Base-by-base conservation (phyloP, 2,797 vertebrate genomes). In the Helostoma temminkii region DNA sequence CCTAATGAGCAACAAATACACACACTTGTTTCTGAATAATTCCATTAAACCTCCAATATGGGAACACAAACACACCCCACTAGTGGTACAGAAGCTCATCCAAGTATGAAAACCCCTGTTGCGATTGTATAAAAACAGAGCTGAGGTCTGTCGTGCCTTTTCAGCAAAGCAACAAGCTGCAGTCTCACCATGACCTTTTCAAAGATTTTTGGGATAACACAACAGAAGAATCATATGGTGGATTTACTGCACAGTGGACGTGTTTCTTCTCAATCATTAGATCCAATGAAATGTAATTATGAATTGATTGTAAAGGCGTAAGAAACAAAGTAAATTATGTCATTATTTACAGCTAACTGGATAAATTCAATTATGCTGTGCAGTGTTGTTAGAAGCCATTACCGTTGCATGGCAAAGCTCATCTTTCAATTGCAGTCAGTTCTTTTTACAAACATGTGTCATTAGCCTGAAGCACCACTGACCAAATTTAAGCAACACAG, bases 391-490 rank as follows among this genome's bases (percentile, higher is more conserved):
- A 58, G 41, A 18, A 18, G 61, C 9, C 37, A 39, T 78, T 71
- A 75, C 30, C 73, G 65, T 42, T 62, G 64, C 37, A 57, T 56
- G 55, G 62, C n/a, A 65, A 77, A 80, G 65, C 78, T 71, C 37
- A 34, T 80, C 30, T n/a, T n/a, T n/a, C n/a, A n/a, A n/a, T 68
- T 63, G 48, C 36, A 48, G 63, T 54, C 50, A 54, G 39, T 59
- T 80, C 7, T 49, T 47, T 79, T 24, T 57, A 61, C 60, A 81
- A 16, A 32, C 59, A 24, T 82, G 53, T 83, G 65, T 78, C 70
- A 74, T 49, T 30, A 47, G 60, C 39, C 58, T 65, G 41, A 78
- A 58, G 66, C 30, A 59, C 21, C 37, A 37, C 39, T 45, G 63
- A 66, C 65, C 42, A 57, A 45, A 47, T 34, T 71, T 41, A 10